phyloP scores from a whole-genome alignment of 2,888 invertebrate genomes.

The Toxonevra muliebris region DNA sequence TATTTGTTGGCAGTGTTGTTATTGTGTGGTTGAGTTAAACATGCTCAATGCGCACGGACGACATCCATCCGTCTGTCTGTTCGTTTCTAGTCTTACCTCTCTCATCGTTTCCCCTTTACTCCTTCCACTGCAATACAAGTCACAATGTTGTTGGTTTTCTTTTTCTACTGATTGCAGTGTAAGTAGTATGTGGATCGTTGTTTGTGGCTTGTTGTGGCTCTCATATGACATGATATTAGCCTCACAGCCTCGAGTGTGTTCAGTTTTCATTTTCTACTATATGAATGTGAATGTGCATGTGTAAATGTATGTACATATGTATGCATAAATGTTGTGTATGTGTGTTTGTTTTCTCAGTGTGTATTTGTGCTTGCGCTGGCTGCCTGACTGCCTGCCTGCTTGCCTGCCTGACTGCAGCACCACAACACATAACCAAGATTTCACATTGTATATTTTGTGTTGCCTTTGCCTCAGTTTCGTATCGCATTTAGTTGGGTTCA shows the following conservation, averaged over 20 bases:
- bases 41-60: slow-evolving; percentile 15
- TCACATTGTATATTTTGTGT: slow-evolving; percentile 43
- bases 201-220: slow-evolving; percentile 7
- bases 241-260: slow-evolving; percentile 25
- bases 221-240: slow-evolving; percentile 24
- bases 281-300: no score
- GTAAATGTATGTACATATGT: no score
- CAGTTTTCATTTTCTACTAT: neutral
- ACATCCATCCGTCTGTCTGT: neutral
- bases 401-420: slow-evolving; percentile 15
- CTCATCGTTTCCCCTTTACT: no score
- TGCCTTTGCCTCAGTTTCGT: slow-evolving; percentile 58
- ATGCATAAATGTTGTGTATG: no score
- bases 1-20: slow-evolving; percentile 23
- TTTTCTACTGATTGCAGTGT: neutral
- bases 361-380: slow-evolving; percentile 26
- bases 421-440: slow-evolving; percentile 43
- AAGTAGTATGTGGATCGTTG: slow-evolving; percentile 2
- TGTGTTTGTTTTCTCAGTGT: neutral
- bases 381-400: slow-evolving; percentile 31
- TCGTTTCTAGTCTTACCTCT: neutral
- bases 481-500: slow-evolving; percentile 65
- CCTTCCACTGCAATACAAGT: no score
- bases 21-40: slow-evolving; percentile 5
- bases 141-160: no score